Percentiles rank a stretch among this genome's conserved stretches.
These are phyloP conservation scores for Campylorhamphus procurvoides DNA, from an alignment of 2,113 vertebrate genomes.

Conservation along the genomic window DNA sequence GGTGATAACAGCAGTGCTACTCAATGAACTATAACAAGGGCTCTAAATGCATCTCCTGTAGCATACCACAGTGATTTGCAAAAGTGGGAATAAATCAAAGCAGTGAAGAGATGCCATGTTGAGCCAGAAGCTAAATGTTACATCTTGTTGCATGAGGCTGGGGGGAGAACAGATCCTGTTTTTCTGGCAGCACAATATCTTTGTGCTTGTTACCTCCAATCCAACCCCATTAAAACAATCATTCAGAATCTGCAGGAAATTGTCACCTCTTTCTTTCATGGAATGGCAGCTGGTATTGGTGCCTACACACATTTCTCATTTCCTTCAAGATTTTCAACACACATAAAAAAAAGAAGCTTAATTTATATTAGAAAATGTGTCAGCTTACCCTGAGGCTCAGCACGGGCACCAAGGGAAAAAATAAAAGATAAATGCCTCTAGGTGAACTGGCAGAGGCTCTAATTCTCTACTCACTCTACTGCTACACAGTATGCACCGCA, in stretches of 20 bases:
- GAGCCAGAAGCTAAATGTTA: conserved; percentile 81
- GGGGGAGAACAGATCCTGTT: conserved; percentile 57
- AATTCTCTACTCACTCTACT: conserved; percentile 66
- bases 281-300: conserved; percentile 69
- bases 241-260: conserved; percentile 69
- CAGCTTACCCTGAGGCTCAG: conserved; percentile 74
- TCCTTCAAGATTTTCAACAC: conserved; percentile 73
- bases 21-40: conserved; percentile 69
- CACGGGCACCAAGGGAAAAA: conserved; percentile 59
- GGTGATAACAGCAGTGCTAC: conserved; percentile 63
- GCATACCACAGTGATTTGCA: conserved; percentile 75
- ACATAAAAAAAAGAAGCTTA: conserved; percentile 63
- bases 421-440: conserved; percentile 73
- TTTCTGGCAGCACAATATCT: conserved; percentile 68
- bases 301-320: conserved; percentile 71
- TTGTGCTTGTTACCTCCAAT: conserved; percentile 65
- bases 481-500: conserved; percentile 37
- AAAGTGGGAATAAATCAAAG: conserved; percentile 79
- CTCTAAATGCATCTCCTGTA: conserved; percentile 70
- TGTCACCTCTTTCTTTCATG: conserved; percentile 74
- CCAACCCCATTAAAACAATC: conserved; percentile 72
- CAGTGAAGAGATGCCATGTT: conserved; percentile 66
- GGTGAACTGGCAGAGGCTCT: conserved; percentile 66
- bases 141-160: conserved; percentile 70
- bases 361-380: conserved; percentile 77